Conservation (phyloP, 2,113 vertebrate species). For the Notothenia rossii region DNA sequence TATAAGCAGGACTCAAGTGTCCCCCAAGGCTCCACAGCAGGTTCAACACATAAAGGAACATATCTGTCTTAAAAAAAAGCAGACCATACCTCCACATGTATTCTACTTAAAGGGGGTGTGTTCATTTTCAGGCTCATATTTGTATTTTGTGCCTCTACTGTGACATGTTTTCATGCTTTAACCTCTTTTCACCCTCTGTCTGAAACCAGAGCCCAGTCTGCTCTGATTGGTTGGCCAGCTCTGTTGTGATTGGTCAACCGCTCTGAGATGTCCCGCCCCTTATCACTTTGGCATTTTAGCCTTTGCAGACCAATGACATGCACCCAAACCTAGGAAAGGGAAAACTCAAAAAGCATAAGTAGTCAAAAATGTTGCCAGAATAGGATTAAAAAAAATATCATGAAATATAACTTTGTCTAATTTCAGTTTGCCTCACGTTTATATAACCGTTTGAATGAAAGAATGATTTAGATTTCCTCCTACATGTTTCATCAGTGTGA, state of each 20-base stretch:
- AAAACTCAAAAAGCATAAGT: background rate
- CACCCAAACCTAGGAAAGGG: too few species aligned
- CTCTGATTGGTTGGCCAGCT: too few species aligned
- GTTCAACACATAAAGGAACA: background rate
- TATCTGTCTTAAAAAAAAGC: background rate
- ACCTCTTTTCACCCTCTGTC: too few species aligned
- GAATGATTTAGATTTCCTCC: background rate
- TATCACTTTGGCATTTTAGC: too few species aligned
- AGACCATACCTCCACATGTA: background rate
- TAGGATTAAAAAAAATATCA: background rate
- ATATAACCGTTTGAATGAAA: background rate
- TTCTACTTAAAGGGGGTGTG: background rate
- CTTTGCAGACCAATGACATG: too few species aligned
- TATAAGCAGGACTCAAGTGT: background rate
- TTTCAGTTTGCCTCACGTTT: background rate
- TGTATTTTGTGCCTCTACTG: too few species aligned
- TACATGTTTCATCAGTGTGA: conserved; percentile 3
- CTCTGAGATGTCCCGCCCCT: too few species aligned
- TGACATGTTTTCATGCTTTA: too few species aligned
- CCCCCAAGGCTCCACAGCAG: background rate
- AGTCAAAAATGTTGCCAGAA: background rate
- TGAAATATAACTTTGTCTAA: background rate
- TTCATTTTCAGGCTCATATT: too few species aligned
- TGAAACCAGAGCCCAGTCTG: too few species aligned
- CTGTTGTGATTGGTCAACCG: too few species aligned